A percentile compares a stretch with the other conserved stretches of the same genome.
These are phyloP conservation scores for Calcarius lapponicus DNA, from an alignment of 2,797 vertebrate genomes.

Conservation along the genomic window DNA sequence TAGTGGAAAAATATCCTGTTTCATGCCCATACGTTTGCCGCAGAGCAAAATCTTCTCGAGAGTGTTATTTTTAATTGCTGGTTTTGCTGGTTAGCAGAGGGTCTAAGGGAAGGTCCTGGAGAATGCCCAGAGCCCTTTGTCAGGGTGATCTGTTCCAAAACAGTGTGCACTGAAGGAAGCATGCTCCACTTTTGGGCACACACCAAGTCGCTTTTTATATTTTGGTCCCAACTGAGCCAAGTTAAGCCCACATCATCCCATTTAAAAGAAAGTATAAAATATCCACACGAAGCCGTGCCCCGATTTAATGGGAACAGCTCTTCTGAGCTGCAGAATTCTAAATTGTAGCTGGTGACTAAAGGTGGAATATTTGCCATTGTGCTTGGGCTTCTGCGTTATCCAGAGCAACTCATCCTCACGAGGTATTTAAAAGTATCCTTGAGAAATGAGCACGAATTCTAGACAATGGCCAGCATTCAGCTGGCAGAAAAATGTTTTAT, in stretches of 20 bases:
- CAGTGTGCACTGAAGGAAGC: not conserved
- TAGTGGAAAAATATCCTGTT: not conserved
- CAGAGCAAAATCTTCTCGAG: fast-evolving
- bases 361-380: not conserved
- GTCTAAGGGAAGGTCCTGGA: not conserved
- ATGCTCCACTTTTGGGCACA: not conserved
- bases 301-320: not conserved
- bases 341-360: not conserved
- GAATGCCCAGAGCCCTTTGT: not conserved
- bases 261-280: not conserved
- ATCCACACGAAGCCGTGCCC: not conserved
- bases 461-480: not conserved
- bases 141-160: not conserved
- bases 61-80: not conserved
- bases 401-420: not conserved
- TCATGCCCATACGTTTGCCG: not conserved
- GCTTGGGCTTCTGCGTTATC: not conserved
- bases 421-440: not conserved
- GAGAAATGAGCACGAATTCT: not conserved
- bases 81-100: not conserved
- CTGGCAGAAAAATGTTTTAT: not conserved
- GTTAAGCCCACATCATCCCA: not conserved
- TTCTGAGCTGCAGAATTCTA: not conserved
- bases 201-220: not conserved
- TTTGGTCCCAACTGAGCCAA: not conserved